Evolutionary conservation across 2,888 invertebrate genomes (phyloP).

Genomic region (Dioctria linearis): DNA sequence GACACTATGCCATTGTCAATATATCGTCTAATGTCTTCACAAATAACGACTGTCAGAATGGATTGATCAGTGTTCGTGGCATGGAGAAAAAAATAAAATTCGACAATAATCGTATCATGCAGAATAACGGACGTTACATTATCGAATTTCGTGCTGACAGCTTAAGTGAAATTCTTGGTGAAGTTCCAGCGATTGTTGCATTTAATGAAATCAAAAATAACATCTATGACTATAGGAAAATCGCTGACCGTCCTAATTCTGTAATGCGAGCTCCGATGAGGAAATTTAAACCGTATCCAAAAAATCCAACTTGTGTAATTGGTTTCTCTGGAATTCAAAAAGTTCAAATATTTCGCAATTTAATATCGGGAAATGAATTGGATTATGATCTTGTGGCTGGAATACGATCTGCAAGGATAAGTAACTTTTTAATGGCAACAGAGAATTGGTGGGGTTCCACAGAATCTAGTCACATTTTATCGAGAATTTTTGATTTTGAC

Average conservation of each 20-base stretch:
- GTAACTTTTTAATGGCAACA: constrained; percentile 88
- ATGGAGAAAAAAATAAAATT: constrained; percentile 97
- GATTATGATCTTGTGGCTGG: constrained; percentile 96
- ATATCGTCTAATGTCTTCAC: constrained; percentile 88
- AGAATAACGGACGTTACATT: constrained; percentile 87
- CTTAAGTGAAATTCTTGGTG: constrained; percentile 92
- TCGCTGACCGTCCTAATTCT: constrained; percentile 63
- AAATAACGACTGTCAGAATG: constrained; percentile 88
- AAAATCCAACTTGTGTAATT: constrained; percentile 85
- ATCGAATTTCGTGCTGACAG: constrained; percentile 91
- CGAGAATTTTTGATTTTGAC: constrained; percentile 96
- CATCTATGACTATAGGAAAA: constrained; percentile 69
- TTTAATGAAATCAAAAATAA: constrained; percentile 86
- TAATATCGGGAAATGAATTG: constrained; percentile 86
- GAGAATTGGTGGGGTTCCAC: constrained; percentile 98
- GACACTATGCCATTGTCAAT: constrained; percentile 93
- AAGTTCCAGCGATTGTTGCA: constrained; percentile 84
- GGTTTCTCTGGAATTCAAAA: constrained; percentile 96
- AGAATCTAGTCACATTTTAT: constrained; percentile 81
- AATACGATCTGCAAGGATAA: constrained; percentile 87
- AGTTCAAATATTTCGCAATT: constrained; percentile 89
- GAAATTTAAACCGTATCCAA: constrained; percentile 63
- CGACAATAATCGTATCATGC: constrained; percentile 83
- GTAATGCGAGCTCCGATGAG: constrained; percentile 28
- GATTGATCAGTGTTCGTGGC: constrained; percentile 86